Conservation (phyloP, 1,140 invertebrate genomes). For the Hestina assimilis region DNA sequence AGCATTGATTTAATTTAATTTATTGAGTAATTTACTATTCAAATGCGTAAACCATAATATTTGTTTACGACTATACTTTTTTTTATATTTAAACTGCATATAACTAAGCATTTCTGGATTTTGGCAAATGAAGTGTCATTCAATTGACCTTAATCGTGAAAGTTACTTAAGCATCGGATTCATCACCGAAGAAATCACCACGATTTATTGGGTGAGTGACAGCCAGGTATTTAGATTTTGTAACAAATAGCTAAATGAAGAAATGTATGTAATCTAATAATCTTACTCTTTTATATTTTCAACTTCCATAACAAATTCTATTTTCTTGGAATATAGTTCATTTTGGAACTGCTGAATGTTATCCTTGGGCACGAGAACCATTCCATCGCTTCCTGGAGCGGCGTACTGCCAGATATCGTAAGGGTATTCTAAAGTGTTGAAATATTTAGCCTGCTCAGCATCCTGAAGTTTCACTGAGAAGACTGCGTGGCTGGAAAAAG, state of each 20-base stretch:
- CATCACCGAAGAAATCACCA: no score
- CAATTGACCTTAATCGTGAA: no score
- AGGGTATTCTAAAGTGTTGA: background rate
- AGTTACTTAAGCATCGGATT: no score
- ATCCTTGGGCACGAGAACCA: conserved; percentile 15
- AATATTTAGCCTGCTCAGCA: background rate
- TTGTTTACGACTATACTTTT: no score
- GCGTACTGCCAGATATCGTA: conserved; percentile 15
- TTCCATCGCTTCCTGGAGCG: background rate
- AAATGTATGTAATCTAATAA: background rate
- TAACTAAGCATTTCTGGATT: no score
- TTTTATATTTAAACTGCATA: no score
- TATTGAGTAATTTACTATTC: background rate
- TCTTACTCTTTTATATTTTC: conserved; percentile 23
- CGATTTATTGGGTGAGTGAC: no score
- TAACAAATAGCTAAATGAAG: no score
- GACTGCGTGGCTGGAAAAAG: conserved; percentile 15
- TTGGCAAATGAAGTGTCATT: no score
- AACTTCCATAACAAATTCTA: conserved; percentile 5
- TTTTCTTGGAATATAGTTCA: conserved; percentile 1
- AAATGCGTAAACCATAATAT: no score
- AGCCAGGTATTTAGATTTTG: no score
- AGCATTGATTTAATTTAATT: background rate
- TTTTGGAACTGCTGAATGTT: conserved; percentile 1
- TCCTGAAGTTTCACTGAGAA: conserved; percentile 12